These are phyloP conservation scores for Rhogogaster chlorosoma DNA, from an alignment of 2,888 invertebrate species.

Conservation along the genomic window DNA sequence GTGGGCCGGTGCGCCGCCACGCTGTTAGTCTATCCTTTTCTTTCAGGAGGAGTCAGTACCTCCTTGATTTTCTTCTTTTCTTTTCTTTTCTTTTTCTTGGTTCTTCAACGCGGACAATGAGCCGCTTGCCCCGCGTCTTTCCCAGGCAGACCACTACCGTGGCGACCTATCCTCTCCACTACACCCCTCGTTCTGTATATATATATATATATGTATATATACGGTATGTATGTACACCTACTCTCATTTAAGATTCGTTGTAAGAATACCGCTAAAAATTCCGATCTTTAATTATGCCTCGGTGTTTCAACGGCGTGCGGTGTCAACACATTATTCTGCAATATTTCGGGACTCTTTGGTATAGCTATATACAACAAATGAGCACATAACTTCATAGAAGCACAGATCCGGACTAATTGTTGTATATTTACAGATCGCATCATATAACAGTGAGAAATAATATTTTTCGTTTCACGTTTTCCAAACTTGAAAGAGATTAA, in stretches of 20 bases:
- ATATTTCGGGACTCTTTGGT: too few relatives aligned
- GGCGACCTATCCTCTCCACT: conserved; percentile 73
- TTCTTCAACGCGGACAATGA: conserved; percentile 23
- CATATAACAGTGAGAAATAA: too few relatives aligned
- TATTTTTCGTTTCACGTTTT: too few relatives aligned
- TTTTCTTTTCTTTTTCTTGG: conserved; percentile 10
- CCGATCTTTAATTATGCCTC: not conserved
- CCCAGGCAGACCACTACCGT: conserved; percentile 77
- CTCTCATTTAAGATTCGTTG: not conserved
- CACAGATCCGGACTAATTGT: too few relatives aligned
- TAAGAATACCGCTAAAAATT: conserved; percentile 29
- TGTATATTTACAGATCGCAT: too few relatives aligned
- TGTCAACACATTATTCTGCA: too few relatives aligned
- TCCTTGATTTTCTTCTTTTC: conserved; percentile 53
- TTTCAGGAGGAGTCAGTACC: conserved; percentile 60
- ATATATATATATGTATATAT: too few relatives aligned
- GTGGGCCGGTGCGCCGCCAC: conserved; percentile 57
- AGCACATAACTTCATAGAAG: too few relatives aligned
- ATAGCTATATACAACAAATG: too few relatives aligned
- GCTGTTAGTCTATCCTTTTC: conserved; percentile 12
- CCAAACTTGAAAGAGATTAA: too few relatives aligned
- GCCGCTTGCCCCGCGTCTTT: conserved; percentile 64
- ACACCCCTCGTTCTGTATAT: too few relatives aligned
- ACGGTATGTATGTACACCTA: not conserved
- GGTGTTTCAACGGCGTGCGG: too few relatives aligned